These are phyloP conservation scores for Ondatra zibethicus DNA, from an alignment of 2,113 vertebrate genomes.

Conservation along the genomic window DNA sequence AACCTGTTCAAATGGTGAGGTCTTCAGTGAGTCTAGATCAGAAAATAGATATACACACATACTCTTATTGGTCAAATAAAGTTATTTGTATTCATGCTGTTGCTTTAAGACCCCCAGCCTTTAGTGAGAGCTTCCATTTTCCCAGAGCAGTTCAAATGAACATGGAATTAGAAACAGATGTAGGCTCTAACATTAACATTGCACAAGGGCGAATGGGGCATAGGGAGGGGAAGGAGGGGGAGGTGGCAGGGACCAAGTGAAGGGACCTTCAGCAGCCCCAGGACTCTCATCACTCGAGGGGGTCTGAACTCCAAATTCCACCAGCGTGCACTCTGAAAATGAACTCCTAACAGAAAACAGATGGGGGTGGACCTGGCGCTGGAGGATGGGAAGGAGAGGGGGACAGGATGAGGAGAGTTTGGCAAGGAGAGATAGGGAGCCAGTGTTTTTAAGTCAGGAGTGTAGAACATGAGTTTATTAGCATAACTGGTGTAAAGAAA, in stretches of 20 bases:
- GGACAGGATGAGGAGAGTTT: background rate
- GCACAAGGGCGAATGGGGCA: constrained; percentile 75
- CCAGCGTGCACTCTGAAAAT: constrained; percentile 58
- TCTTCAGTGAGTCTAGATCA: background rate
- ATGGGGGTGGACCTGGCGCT: constrained; percentile 62
- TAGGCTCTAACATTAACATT: constrained; percentile 66
- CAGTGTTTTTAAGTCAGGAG: background rate
- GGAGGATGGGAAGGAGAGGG: constrained; percentile 37
- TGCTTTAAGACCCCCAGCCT: constrained; percentile 76
- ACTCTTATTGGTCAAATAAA: background rate
- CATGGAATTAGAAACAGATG: constrained; percentile 82
- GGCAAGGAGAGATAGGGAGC: constrained; percentile 43
- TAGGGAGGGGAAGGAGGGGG: constrained; percentile 53
- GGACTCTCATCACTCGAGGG: constrained; percentile 72
- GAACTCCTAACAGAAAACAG: constrained; percentile 84
- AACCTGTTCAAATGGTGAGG: background rate
- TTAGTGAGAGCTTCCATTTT: constrained; percentile 54
- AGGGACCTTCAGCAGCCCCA: constrained; percentile 75
- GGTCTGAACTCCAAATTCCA: constrained; percentile 66
- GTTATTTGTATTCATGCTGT: constrained; percentile 56
- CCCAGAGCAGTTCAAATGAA: constrained; percentile 76
- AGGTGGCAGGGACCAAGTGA: constrained; percentile 35
- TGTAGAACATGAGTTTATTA: background rate
- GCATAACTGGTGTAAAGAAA: constrained; percentile 46
- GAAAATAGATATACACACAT: background rate